Percentiles rank a stretch among this genome's conserved stretches.
Conservation (phyloP, 2,113 vertebrate species). For the Apistogramma diplotaenia region DNA sequence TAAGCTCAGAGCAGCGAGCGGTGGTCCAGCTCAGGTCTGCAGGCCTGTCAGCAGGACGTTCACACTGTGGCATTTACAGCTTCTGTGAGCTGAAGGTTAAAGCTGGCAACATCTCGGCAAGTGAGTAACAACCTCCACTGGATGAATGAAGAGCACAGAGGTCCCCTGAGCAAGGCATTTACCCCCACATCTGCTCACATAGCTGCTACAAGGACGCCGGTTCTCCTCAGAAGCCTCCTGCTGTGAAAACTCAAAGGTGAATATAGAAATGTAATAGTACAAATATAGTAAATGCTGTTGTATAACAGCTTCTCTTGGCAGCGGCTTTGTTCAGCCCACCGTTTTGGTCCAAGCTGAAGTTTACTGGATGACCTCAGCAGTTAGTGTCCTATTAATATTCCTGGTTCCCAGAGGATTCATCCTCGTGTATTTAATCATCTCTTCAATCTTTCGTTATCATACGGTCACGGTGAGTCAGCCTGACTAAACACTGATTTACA, state of each 20-base stretch:
- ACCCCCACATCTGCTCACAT: background rate
- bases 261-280: too few species aligned
- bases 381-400: background rate
- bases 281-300: background rate
- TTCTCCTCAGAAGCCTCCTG: background rate
- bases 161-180: constrained; percentile 32
- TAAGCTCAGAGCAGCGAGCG: background rate
- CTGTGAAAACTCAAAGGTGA: background rate
- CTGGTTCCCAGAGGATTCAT: background rate
- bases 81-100: constrained; percentile 24
- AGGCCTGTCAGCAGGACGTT: background rate
- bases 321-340: background rate
- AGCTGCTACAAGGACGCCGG: background rate
- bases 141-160: constrained; percentile 7
- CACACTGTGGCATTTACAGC: constrained; percentile 32
- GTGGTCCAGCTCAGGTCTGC: background rate
- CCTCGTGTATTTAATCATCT: background rate
- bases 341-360: background rate
- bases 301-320: background rate
- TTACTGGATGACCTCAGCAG: background rate
- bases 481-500: background rate
- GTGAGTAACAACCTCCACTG: constrained; percentile 1
- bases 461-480: background rate
- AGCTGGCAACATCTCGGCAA: background rate
- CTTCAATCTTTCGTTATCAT: background rate